Conservation (phyloP, 2,113 vertebrate genomes). For the Tinamus guttatus region DNA sequence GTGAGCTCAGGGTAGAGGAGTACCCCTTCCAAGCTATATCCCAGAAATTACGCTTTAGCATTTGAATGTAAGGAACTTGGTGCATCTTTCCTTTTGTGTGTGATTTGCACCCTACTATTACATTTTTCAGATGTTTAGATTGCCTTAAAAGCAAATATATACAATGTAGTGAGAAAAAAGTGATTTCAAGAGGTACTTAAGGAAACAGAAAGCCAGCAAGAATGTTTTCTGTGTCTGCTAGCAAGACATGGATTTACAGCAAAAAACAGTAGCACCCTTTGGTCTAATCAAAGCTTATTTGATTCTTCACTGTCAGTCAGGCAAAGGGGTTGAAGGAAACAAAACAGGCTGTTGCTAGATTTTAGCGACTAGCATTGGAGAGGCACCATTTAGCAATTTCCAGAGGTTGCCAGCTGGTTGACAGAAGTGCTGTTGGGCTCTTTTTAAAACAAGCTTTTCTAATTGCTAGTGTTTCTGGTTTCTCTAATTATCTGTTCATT, state of each 20-base stretch:
- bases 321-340: neutral
- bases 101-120: neutral
- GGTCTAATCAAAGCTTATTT: constrained; percentile 31
- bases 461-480: constrained; percentile 8
- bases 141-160: neutral
- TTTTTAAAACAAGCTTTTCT: constrained; percentile 26
- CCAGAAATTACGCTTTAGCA: neutral
- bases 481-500: constrained; percentile 41
- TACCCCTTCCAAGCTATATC: neutral
- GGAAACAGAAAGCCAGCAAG: neutral
- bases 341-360: neutral
- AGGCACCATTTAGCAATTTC: neutral
- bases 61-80: neutral
- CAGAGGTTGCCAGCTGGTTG: constrained; percentile 49
- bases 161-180: neutral
- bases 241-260: neutral
- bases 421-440: neutral
- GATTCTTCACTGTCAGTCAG: constrained; percentile 7
- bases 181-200: neutral
- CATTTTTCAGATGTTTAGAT: neutral
- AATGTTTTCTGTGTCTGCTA: neutral
- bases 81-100: neutral
- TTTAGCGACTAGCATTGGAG: neutral
- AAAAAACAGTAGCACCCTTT: neutral
- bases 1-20: neutral